These are phyloP conservation scores for Triplophysa siluroides DNA, from an alignment of 2,113 vertebrate species.

Conservation along the genomic window DNA sequence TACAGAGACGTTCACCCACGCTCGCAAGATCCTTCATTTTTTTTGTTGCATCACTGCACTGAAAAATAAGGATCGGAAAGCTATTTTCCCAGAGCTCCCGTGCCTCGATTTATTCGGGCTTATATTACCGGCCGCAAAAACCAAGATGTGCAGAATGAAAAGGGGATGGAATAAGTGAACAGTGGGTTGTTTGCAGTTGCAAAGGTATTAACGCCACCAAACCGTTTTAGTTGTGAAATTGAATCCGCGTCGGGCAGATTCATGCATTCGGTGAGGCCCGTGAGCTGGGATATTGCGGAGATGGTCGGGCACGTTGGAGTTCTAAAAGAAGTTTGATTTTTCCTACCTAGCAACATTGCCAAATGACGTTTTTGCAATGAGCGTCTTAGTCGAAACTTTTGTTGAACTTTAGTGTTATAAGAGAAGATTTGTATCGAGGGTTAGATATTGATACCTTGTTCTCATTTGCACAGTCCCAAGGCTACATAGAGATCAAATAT, in stretches of 20 bases:
- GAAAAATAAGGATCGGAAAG: constrained; percentile 14
- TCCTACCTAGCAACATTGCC: neutral
- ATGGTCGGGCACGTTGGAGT: neutral
- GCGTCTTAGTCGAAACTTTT: constrained; percentile 4
- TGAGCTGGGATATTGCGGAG: neutral
- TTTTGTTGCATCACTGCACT: constrained; percentile 11
- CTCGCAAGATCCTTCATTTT: constrained; percentile 12
- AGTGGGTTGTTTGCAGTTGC: neutral
- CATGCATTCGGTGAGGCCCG: neutral
- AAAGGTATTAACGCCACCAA: constrained; percentile 6
- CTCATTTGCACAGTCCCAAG: constrained; percentile 8
- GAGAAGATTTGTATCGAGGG: constrained; percentile 3
- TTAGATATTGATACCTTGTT: constrained; percentile 6
- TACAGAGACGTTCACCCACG: constrained; percentile 27
- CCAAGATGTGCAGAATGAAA: neutral
- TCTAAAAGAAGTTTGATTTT: neutral
- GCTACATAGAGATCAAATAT: neutral
- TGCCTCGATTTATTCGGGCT: neutral
- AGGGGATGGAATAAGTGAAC: neutral
- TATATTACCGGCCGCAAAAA: neutral
- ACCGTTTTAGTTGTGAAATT: neutral
- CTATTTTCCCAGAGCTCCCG: constrained; percentile 16
- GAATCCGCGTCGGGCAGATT: neutral
- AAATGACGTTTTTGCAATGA: neutral
- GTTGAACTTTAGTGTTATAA: neutral